phyloP scores from a whole-genome alignment of 2,888 invertebrate genomes.

The Acheta domesticus region DNA sequence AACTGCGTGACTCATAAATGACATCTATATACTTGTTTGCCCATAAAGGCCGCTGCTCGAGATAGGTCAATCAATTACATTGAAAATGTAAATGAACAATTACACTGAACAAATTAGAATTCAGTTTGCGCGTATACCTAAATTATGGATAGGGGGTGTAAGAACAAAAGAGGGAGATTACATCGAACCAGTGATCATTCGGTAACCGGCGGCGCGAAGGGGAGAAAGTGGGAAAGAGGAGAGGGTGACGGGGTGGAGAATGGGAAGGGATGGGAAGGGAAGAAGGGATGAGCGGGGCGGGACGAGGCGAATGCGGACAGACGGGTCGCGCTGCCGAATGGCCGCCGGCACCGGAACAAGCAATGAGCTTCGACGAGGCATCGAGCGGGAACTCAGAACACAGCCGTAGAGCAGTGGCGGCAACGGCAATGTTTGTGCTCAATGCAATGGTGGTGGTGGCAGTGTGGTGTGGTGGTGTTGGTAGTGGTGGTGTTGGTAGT shows the following conservation, averaged over 20 bases:
- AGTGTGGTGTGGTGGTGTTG: no score
- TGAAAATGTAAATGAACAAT: constrained; percentile 18
- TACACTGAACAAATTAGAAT: not conserved
- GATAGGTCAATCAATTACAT: constrained; percentile 18
- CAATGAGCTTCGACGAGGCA: no score
- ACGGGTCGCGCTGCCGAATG: no score
- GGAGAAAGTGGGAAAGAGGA: not conserved
- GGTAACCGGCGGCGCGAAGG: not conserved
- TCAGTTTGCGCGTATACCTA: not conserved
- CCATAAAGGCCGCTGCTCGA: not conserved
- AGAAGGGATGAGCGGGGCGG: not conserved
- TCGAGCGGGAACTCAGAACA: no score
- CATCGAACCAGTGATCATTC: not conserved
- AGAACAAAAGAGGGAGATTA: not conserved
- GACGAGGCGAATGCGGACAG: no score
- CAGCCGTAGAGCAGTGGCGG: no score
- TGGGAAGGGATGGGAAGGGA: not conserved
- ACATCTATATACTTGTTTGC: constrained; percentile 1
- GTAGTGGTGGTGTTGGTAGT: no score
- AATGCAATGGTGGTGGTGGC: no score
- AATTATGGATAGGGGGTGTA: not conserved
- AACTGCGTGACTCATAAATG: not conserved
- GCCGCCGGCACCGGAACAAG: no score
- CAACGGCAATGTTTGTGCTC: no score
- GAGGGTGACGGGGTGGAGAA: not conserved